Percentiles rank a stretch among this genome's conserved stretches.
Conservation (phyloP, 2,888 invertebrate species). For the Sisyra terminalis region DNA sequence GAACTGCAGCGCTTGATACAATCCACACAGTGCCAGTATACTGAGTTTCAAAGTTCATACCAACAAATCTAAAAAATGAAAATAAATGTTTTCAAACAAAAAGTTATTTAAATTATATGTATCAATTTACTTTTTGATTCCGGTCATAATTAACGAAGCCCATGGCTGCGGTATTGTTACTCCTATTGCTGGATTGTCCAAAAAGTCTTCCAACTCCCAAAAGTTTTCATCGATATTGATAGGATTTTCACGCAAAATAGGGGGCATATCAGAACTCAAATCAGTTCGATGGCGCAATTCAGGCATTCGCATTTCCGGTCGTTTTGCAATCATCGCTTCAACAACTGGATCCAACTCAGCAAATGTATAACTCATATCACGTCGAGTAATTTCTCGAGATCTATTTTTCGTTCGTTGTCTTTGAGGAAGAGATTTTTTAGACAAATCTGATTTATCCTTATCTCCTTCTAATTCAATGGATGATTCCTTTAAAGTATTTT, state of each 20-base stretch:
- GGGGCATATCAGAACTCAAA: neutral
- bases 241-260: neutral
- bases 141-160: slow-evolving; percentile 81
- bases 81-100: neutral
- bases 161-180: slow-evolving; percentile 94
- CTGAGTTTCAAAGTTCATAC: slow-evolving; percentile 72
- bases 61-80: neutral
- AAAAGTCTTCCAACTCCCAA: slow-evolving; percentile 62
- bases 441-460: too few relatives aligned
- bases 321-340: neutral
- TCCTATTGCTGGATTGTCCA: slow-evolving; percentile 49
- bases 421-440: too few relatives aligned
- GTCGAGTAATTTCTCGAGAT: neutral
- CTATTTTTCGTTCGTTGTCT: too few relatives aligned
- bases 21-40: slow-evolving; percentile 93
- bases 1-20: slow-evolving; percentile 66
- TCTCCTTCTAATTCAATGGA: too few relatives aligned
- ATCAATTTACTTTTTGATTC: slow-evolving; percentile 64
- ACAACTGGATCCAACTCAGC: neutral
- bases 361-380: neutral
- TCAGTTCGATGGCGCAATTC: slow-evolving; percentile 1
- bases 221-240: slow-evolving; percentile 13
- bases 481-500: too few relatives aligned
- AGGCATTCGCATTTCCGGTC: slow-evolving; percentile 1
- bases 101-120: slow-evolving; percentile 1